Evolutionary conservation across 2,113 vertebrate genomes (phyloP), one percentile per base, ranked within the genome.

Genomic region (Silurus asotus): DNA sequence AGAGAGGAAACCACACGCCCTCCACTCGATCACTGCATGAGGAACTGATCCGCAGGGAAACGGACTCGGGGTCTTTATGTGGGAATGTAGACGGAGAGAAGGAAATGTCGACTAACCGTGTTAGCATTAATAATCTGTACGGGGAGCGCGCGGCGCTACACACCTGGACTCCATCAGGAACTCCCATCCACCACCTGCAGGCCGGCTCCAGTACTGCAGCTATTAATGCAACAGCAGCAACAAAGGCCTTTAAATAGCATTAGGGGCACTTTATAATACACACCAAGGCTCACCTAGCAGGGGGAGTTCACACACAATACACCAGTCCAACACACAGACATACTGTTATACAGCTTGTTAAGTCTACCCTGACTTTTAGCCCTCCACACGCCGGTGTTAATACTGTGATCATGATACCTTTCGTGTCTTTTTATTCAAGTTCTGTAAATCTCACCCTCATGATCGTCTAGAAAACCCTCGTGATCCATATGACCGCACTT

Each of bases 141-240:
- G 1, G 37, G 82, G 51, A 62, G 58, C 17, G 56, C 77, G 20
- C 25, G n/a, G 64, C 19, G 76, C 75, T 70, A 58, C 84, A 79
- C 17, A 58, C 6, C 76, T 70, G 76, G 75, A 67, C 74, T 65
- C 49, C 1, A 20, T 28, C 61, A 28, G 8, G 23, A 84, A 53
- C 8, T 11, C 20, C 25, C 37, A 65, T 56, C 82, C 37, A 65
- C 69, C 82, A 75, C 82, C 82, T 61, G 45, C 70, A 75, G 82
- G 82, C 45, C 23, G 61, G 19, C 49, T 67, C 53, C 37, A 83
- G 25, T 83, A 72, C 65, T 83, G 49, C 64, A 53, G 25, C 79
- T 17, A 48, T 23, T 58, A 15, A 6, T 37, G 37, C 37, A 85
- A 7, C 28, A 45, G 8, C 80, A 49, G 69, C 11, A 72, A 72